Evolutionary conservation across 2,113 vertebrate species (phyloP).

Genomic region (Sitta europaea): DNA sequence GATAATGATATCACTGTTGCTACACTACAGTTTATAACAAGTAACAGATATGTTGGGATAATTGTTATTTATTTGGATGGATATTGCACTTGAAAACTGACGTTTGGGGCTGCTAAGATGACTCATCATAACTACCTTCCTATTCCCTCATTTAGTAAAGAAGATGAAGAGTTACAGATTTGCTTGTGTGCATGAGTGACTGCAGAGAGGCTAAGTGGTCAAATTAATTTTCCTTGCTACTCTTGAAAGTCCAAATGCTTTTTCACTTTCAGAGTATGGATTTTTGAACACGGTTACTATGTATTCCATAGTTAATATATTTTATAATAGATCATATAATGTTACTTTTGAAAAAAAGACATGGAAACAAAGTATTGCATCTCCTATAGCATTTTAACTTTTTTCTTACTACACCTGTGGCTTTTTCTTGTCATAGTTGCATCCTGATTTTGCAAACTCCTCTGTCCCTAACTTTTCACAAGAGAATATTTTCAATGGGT

Average conservation of each 20-base stretch:
- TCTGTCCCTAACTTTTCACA: not conserved
- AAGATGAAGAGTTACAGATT: not conserved
- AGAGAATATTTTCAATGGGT: not conserved
- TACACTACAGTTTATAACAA: not conserved
- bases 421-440: not conserved
- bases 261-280: not conserved
- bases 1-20: not conserved
- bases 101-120: not conserved
- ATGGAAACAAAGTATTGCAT: not conserved
- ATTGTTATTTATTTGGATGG: not conserved
- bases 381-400: not conserved
- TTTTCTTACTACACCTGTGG: not conserved
- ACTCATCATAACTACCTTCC: not conserved
- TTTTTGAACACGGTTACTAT: not conserved
- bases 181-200: not conserved
- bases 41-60: not conserved
- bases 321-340: not conserved
- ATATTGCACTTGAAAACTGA: not conserved
- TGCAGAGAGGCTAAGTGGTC: not conserved
- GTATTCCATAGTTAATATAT: not conserved
- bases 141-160: not conserved
- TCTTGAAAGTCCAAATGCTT: not conserved
- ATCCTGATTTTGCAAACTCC: not conserved
- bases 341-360: not conserved
- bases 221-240: not conserved